phyloP scores from a whole-genome alignment of 2,113 vertebrate genomes.

The Carlito syrichta region DNA sequence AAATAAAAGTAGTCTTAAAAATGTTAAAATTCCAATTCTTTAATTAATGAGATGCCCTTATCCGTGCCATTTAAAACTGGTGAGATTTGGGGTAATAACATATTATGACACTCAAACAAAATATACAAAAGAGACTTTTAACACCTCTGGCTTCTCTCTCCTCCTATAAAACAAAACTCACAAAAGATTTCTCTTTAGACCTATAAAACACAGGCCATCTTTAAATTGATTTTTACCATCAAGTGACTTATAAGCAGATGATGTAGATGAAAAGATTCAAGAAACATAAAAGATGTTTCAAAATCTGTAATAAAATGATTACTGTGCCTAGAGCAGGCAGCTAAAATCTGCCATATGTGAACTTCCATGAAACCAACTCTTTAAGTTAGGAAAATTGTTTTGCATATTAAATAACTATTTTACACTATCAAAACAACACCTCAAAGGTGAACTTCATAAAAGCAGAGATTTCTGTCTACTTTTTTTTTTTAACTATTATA shows the following conservation, averaged over 20 bases:
- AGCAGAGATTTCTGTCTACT: neutral
- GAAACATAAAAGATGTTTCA: neutral
- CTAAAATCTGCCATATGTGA: neutral
- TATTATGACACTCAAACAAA: neutral
- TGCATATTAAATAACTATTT: neutral
- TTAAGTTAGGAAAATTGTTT: neutral
- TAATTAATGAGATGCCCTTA: neutral
- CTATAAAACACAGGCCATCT: slow-evolving; percentile 35
- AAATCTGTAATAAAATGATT: neutral
- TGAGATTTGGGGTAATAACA: neutral
- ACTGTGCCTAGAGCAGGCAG: neutral
- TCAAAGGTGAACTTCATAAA: neutral
- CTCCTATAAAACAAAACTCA: neutral
- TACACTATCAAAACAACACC: neutral
- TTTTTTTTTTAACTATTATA: neutral
- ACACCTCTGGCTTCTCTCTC: neutral
- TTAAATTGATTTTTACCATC: slow-evolving; percentile 52
- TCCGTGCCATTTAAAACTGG: neutral
- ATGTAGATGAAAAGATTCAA: neutral
- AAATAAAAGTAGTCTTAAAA: neutral
- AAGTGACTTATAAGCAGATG: neutral
- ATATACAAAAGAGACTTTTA: neutral
- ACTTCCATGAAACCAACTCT: neutral
- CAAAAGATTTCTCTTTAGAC: neutral
- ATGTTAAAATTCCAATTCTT: neutral